phyloP scores from a whole-genome alignment of 2,888 invertebrate genomes.

The Chrysodeixis includens region DNA sequence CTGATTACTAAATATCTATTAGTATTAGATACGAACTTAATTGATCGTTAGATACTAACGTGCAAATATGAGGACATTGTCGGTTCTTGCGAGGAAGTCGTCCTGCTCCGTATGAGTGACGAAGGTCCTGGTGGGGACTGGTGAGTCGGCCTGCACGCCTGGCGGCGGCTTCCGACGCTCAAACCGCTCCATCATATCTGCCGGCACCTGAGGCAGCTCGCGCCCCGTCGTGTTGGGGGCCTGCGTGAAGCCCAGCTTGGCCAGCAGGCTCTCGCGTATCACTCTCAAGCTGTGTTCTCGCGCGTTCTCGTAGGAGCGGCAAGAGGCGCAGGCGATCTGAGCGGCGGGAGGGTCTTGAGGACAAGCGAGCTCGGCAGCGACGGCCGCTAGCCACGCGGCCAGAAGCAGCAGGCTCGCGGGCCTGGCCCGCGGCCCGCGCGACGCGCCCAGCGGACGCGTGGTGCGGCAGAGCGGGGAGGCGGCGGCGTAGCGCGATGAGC shows the following conservation, averaged over 20 bases:
- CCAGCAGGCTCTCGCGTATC: constrained; percentile 91
- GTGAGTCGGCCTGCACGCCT: constrained; percentile 90
- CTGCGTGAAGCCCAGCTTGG: constrained; percentile 90
- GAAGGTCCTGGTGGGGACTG: constrained; percentile 84
- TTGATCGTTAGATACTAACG: constrained; percentile 86
- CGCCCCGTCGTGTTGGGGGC: constrained; percentile 91
- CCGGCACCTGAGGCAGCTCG: constrained; percentile 89
- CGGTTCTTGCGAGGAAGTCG: constrained; percentile 91
- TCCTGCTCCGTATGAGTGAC: constrained; percentile 90
- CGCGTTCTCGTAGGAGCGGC: constrained; percentile 88
- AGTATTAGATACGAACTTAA: constrained; percentile 54
- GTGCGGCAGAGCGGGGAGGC: constrained; percentile 87
- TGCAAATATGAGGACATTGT: constrained; percentile 92
- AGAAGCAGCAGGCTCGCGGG: constrained; percentile 89
- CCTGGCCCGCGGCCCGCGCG: constrained; percentile 89
- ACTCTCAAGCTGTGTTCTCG: constrained; percentile 90
- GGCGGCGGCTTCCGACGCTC: constrained; percentile 87
- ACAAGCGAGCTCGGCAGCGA: constrained; percentile 81
- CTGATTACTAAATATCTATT: constrained; percentile 41
- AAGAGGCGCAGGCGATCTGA: constrained; percentile 85
- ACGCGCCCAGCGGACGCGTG: constrained; percentile 89
- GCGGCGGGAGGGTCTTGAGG: constrained; percentile 76
- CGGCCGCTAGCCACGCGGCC: constrained; percentile 86
- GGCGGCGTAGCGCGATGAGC: constrained; percentile 85
- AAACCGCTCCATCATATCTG: constrained; percentile 86